Evolutionary conservation across 2,113 vertebrate species (phyloP).

Genomic region (Daubentonia madagascariensis): DNA sequence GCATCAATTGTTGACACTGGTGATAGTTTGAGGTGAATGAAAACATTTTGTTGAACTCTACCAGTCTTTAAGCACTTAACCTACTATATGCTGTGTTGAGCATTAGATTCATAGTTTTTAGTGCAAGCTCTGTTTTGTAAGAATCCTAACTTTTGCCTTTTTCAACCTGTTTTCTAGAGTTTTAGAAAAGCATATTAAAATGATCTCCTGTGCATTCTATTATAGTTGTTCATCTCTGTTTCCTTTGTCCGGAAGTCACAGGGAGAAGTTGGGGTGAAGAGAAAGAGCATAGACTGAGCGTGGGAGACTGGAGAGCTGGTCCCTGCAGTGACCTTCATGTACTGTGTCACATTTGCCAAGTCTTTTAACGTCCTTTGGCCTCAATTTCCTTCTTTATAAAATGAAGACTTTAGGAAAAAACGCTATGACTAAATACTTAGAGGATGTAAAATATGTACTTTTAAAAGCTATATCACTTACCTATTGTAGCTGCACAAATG

Average conservation of each 20-base stretch:
- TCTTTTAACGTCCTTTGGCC: neutral
- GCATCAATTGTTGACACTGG: neutral
- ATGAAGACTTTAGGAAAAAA: neutral
- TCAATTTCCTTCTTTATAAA: neutral
- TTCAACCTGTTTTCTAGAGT: neutral
- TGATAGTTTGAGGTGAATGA: neutral
- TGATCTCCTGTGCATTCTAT: neutral
- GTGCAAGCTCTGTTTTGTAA: neutral
- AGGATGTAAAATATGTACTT: neutral
- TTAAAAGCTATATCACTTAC: neutral
- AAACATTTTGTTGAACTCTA: neutral
- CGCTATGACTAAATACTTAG: neutral
- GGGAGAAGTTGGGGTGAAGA: neutral
- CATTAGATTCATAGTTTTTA: neutral
- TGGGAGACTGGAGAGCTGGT: neutral
- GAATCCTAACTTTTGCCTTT: neutral
- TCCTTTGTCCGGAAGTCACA: neutral
- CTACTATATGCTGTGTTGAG: neutral
- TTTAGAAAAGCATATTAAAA: conserved; percentile 17
- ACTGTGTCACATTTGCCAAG: neutral
- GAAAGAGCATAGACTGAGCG: neutral
- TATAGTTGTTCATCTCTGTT: neutral
- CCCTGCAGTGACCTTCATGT: no score
- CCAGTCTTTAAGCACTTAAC: neutral
- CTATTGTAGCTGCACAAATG: neutral